A percentile compares a stretch with the other conserved stretches of the same genome.
phyloP scores from a whole-genome alignment of 1,140 invertebrate genomes.

The Dendrolimus kikuchii region DNA sequence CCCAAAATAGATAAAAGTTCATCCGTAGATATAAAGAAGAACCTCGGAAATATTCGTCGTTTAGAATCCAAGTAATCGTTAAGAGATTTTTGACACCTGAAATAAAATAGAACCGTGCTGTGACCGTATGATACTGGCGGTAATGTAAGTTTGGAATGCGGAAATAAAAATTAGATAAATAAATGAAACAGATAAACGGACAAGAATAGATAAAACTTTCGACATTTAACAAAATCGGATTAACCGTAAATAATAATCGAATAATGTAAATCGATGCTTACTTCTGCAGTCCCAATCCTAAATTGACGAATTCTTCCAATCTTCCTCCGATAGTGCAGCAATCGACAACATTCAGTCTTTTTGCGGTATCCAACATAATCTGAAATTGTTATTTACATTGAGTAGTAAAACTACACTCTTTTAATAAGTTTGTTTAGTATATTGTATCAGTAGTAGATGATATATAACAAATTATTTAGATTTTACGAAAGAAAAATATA shows the following conservation, averaged over 20 bases:
- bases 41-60: constrained; percentile 88
- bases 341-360: constrained; percentile 82
- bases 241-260: too few relatives aligned
- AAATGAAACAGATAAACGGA: too few relatives aligned
- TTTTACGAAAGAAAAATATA: too few relatives aligned
- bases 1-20: constrained; percentile 93
- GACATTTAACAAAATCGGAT: too few relatives aligned
- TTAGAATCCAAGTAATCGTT: constrained; percentile 92
- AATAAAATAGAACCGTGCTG: background rate
- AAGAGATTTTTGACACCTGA: constrained; percentile 88
- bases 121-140: too few relatives aligned
- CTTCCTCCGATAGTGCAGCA: constrained; percentile 83
- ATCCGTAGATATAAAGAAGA: constrained; percentile 95
- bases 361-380: constrained; percentile 88
- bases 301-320: constrained; percentile 80
- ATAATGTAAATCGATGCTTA: constrained; percentile 18
- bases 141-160: too few relatives aligned
- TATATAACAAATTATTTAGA: too few relatives aligned
- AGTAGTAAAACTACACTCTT: too few relatives aligned
- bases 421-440: too few relatives aligned
- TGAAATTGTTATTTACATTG: constrained; percentile 34
- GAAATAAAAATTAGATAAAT: too few relatives aligned
- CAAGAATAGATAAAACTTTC: too few relatives aligned
- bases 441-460: too few relatives aligned
- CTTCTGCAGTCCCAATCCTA: constrained; percentile 84